These are phyloP conservation scores for Cyclargus thomasi DNA, from an alignment of 1,140 invertebrate genomes.

Conservation along the genomic window DNA sequence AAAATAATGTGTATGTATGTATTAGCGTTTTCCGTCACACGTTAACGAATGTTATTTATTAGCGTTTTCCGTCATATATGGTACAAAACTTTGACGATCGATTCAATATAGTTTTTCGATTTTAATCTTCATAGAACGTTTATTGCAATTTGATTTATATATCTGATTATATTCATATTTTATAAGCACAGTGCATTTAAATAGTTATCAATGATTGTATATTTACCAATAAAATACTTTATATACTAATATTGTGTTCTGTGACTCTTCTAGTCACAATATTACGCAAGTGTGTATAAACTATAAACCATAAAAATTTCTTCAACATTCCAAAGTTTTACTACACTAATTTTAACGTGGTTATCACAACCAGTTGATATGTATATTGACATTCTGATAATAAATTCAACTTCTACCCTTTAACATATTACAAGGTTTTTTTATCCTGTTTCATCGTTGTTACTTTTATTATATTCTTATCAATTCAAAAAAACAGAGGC, in stretches of 20 bases:
- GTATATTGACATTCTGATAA: neutral
- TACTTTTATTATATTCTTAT: neutral
- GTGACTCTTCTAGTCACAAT: neutral
- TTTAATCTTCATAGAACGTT: too few species aligned
- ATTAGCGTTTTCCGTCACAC: too few species aligned
- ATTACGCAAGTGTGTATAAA: neutral
- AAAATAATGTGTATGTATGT: too few species aligned
- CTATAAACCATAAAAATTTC: constrained; percentile 6
- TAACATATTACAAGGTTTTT: neutral
- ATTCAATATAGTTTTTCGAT: too few species aligned
- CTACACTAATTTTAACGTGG: neutral
- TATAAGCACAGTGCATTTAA: neutral
- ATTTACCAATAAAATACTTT: neutral
- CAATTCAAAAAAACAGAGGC: neutral
- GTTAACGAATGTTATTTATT: too few species aligned
- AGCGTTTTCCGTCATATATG: too few species aligned
- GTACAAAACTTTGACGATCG: too few species aligned
- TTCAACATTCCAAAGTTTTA: neutral
- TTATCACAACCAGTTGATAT: constrained; percentile 15
- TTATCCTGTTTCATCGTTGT: neutral
- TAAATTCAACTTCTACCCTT: constrained; percentile 5
- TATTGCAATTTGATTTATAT: too few species aligned
- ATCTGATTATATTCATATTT: neutral
- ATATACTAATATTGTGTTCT: neutral
- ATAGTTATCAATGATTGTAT: neutral